These are phyloP conservation scores for Polydrusus tereticollis DNA, from an alignment of 2,888 invertebrate species.

Conservation along the genomic window DNA sequence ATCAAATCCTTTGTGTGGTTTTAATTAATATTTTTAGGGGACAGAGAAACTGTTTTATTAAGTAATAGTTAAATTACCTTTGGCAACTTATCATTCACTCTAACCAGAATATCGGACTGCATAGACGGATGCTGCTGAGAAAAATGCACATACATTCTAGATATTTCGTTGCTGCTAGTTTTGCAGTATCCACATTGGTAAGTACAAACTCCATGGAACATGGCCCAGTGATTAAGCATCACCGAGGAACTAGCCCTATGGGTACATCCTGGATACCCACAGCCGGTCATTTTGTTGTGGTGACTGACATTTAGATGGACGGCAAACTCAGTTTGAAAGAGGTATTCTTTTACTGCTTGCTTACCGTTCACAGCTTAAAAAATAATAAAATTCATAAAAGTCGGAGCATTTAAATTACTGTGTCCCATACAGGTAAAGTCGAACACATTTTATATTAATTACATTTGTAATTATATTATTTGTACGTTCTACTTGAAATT, in stretches of 20 bases:
- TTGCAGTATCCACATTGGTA: constrained; percentile 56
- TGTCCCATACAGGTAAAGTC: not conserved
- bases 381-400: not conserved
- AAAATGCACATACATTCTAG: constrained; percentile 52
- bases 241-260: constrained; percentile 55
- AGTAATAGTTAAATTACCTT: too few species aligned
- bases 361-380: constrained; percentile 52
- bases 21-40: too few species aligned
- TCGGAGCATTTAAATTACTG: not conserved
- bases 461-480: too few species aligned
- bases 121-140: constrained; percentile 49
- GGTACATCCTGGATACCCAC: constrained; percentile 53
- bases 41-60: too few species aligned
- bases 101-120: constrained; percentile 49
- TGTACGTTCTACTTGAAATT: too few species aligned
- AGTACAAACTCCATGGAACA: constrained; percentile 66
- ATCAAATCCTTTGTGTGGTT: too few species aligned
- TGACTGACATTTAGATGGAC: constrained; percentile 60
- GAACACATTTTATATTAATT: too few species aligned
- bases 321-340: constrained; percentile 56
- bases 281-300: constrained; percentile 55
- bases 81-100: constrained; percentile 30
- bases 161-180: constrained; percentile 46
- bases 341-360: constrained; percentile 48
- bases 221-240: constrained; percentile 68